Evolutionary conservation across 2,797 vertebrate species (phyloP), one percentile per base, ranked within the genome.

Genomic region (Prionace glauca): DNA sequence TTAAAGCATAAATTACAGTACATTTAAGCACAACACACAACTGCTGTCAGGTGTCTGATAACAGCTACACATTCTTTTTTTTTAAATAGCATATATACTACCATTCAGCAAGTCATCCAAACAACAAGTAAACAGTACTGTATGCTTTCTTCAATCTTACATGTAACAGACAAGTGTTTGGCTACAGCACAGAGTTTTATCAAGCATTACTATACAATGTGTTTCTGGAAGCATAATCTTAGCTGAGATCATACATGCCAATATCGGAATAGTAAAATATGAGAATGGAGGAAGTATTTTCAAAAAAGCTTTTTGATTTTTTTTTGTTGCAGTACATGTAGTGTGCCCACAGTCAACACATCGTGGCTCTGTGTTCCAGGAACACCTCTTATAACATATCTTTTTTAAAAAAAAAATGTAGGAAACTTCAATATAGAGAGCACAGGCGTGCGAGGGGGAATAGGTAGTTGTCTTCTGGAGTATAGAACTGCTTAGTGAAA

Each of bases 1-100:
- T 95, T 74, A 32, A 95, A 95, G 93, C 93, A 95, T 95, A 95
- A 95, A 95, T 95, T 77, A 95, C 93, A 95, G 69, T 50, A 95
- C 93, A 77, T 95, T 32, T 29, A 56, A 77, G 67, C 93, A 95
- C 71, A 50, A 77, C 93, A 95, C 93, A 95, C 71, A 41, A 74
- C 45, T 77, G 93, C 93, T 95, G 12, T 65, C 93, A 95, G 71
- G 22, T 95, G 14, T 77, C 45, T 77, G 71, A 95, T 77, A 50
- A 95, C 67, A 95, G 71, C 41, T 95, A 95, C 93, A 95, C 93
- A 95, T 60, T 95, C 71, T 32, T 94, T 74, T 74, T 90, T 60
- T 56, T 95, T 77, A 95, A 95, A 77, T 95, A 95, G 93, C 71
- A 45, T 94, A 94, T 92, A 56, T 56, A 94, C 71, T 74, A 94